A percentile compares a stretch with the other conserved stretches of the same genome.
Evolutionary conservation across 2,888 invertebrate species (phyloP).

Genomic region (Philopedon plagiatum): DNA sequence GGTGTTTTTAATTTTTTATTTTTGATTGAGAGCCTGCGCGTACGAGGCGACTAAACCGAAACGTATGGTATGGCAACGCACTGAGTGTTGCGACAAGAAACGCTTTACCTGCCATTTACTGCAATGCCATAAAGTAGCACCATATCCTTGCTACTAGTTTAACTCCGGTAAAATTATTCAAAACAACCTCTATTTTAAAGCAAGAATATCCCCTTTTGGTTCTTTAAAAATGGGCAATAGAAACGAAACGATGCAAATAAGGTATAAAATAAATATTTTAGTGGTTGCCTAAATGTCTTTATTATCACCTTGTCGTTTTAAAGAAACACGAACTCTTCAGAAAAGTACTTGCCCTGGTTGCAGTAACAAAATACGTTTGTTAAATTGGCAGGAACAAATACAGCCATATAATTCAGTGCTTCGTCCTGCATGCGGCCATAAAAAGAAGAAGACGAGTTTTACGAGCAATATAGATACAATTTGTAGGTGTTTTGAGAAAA

Average conservation of each 20-base stretch:
- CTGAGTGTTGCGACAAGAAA: no score
- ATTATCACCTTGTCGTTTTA: neutral
- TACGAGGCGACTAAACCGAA: no score
- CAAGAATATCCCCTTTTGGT: no score
- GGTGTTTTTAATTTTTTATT: no score
- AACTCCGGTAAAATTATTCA: no score
- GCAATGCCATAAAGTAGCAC: no score
- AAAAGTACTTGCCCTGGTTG: neutral
- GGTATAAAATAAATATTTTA: neutral
- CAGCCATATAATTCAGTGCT: slow-evolving; percentile 12
- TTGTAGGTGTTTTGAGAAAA: neutral
- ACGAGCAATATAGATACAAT: slow-evolving; percentile 6
- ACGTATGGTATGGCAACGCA: no score
- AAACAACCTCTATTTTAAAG: no score
- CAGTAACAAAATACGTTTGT: slow-evolving; percentile 3
- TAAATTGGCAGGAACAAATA: slow-evolving; percentile 10
- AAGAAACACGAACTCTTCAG: neutral
- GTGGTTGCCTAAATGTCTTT: neutral
- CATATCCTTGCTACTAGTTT: no score
- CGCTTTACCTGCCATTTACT: no score
- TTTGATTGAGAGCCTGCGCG: no score
- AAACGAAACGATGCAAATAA: neutral
- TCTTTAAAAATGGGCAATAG: no score
- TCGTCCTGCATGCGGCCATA: slow-evolving; percentile 49
- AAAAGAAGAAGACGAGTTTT: slow-evolving; percentile 53